phyloP scores from a whole-genome alignment of 2,113 vertebrate species.

The Albula goreensis region DNA sequence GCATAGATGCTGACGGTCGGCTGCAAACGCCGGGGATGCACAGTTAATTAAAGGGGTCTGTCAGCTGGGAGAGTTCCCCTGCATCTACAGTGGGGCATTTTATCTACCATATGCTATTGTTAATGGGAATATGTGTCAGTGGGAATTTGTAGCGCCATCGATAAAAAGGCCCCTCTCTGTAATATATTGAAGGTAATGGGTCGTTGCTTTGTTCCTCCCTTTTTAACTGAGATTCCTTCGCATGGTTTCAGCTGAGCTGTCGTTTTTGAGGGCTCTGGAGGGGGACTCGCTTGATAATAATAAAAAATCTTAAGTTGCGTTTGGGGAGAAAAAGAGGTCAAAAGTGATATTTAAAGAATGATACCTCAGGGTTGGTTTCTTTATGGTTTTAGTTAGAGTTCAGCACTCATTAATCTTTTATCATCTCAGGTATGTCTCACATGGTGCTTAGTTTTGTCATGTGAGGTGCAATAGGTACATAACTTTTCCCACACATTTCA shows the following conservation, averaged over 20 bases:
- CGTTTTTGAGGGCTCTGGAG: conserved; percentile 26
- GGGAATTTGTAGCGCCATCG: conserved; percentile 55
- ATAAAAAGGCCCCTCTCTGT: conserved; percentile 44
- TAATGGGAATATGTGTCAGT: conserved; percentile 61
- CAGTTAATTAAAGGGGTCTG: conserved; percentile 65
- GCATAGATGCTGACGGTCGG: conserved; percentile 70
- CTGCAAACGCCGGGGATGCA: conserved; percentile 52
- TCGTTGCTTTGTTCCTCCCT: conserved; percentile 55
- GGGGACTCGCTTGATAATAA: conserved; percentile 42
- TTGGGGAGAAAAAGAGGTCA: too few relatives aligned
- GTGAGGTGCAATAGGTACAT: too few relatives aligned
- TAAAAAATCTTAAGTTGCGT: not conserved
- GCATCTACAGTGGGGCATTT: conserved; percentile 50
- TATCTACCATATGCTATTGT: conserved; percentile 57
- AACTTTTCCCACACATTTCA: too few relatives aligned
- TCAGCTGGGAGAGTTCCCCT: conserved; percentile 56
- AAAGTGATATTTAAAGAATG: too few relatives aligned
- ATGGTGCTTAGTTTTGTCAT: too few relatives aligned
- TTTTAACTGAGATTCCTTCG: conserved; percentile 34
- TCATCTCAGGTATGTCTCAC: too few relatives aligned
- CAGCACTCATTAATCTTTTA: too few relatives aligned
- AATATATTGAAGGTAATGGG: conserved; percentile 59
- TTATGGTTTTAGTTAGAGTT: too few relatives aligned
- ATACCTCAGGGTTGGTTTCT: too few relatives aligned
- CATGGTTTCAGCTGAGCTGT: conserved; percentile 51